Evolutionary conservation across 2,797 vertebrate genomes (phyloP).

Genomic region (Atherinosoma microstoma): DNA sequence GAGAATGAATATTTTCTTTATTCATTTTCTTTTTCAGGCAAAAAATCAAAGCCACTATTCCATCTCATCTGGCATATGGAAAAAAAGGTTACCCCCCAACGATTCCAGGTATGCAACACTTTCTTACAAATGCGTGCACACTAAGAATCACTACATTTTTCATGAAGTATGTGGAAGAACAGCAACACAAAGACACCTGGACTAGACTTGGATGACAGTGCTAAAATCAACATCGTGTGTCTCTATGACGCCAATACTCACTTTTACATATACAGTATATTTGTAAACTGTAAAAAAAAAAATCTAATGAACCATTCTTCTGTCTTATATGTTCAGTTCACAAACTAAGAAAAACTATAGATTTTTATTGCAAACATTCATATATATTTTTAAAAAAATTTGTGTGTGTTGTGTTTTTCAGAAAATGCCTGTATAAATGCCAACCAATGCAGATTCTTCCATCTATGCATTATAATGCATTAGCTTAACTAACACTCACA

Average conservation of each 20-base stretch:
- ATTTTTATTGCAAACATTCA: neutral
- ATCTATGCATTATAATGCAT: neutral
- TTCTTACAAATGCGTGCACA: neutral
- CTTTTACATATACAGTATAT: neutral
- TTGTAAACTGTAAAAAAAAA: neutral
- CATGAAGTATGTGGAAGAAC: neutral
- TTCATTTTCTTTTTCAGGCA: slow-evolving; percentile 81
- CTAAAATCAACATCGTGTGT: slow-evolving; percentile 2
- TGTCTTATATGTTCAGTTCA: neutral
- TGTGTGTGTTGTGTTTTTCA: neutral
- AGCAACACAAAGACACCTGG: neutral
- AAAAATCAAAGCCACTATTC: slow-evolving; percentile 94
- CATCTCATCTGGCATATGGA: slow-evolving; percentile 93
- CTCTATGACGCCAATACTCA: neutral
- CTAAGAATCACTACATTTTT: too few species aligned
- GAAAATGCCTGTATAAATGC: neutral
- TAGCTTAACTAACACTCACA: neutral
- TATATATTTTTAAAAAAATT: neutral
- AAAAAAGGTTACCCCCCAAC: slow-evolving; percentile 94
- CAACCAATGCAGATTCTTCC: neutral
- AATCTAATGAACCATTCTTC: neutral
- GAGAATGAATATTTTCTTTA: slow-evolving; percentile 10
- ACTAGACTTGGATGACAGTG: neutral
- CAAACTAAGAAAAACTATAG: neutral
- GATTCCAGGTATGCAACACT: slow-evolving; percentile 88